These are phyloP conservation scores for Pantala flavescens DNA, from an alignment of 1,140 invertebrate genomes.

Conservation along the genomic window DNA sequence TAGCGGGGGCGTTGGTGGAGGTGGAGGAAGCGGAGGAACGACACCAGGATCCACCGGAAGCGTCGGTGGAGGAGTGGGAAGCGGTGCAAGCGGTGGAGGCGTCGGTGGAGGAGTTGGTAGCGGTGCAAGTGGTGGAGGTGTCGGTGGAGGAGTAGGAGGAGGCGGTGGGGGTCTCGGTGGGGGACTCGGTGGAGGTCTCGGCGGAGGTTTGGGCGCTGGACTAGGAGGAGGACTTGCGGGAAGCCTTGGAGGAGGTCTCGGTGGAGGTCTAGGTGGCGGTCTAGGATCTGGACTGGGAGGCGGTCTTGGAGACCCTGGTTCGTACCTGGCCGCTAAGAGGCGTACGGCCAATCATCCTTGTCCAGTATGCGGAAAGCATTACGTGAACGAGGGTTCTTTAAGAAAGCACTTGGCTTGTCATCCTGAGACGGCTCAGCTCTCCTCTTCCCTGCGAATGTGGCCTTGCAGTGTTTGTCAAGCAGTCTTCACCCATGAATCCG, in stretches of 20 bases:
- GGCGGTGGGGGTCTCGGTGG: neutral
- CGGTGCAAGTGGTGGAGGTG: neutral
- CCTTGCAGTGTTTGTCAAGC: conserved; percentile 88
- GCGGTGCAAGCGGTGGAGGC: neutral
- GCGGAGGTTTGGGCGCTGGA: neutral
- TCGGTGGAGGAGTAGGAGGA: neutral
- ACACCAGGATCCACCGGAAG: neutral
- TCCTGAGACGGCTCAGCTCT: conserved; percentile 78
- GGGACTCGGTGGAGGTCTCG: neutral
- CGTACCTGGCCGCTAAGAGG: conserved; percentile 72
- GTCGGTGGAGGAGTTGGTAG: neutral
- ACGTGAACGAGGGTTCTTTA: conserved; percentile 86
- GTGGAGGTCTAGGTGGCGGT: neutral
- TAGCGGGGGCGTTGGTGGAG: neutral
- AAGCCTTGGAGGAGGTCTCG: neutral
- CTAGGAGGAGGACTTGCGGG: neutral
- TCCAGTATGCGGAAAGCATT: conserved; percentile 88
- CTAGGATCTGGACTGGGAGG: neutral
- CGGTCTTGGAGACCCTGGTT: conserved; percentile 25
- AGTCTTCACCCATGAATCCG: conserved; percentile 86
- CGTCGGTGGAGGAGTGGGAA: neutral
- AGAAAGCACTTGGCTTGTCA: conserved; percentile 86
- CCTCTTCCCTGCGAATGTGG: conserved; percentile 81
- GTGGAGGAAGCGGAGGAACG: neutral
- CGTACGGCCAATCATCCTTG: conserved; percentile 87